phyloP scores from a whole-genome alignment of 2,113 vertebrate species.

The Pseudois nayaur region DNA sequence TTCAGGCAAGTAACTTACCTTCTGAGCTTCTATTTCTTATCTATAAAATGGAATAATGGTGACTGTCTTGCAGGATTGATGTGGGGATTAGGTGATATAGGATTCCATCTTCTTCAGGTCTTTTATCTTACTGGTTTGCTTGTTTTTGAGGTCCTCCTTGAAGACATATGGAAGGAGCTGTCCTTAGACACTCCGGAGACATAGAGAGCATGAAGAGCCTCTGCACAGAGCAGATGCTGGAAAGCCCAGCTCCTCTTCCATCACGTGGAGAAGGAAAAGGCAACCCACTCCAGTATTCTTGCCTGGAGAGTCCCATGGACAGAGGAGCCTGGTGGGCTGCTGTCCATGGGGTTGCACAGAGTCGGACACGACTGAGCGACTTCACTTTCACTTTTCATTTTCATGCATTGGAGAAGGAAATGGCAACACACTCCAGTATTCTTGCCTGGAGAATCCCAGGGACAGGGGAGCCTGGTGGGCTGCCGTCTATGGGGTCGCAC shows the following conservation, averaged over 20 bases:
- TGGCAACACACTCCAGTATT: background rate
- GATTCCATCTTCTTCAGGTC: background rate
- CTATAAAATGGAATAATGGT: background rate
- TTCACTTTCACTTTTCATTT: background rate
- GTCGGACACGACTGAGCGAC: fast-evolving
- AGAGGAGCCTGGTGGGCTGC: background rate
- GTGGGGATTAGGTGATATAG: background rate
- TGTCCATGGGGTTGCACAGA: background rate
- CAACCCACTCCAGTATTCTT: background rate
- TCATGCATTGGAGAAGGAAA: background rate
- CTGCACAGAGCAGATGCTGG: background rate
- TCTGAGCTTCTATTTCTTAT: background rate
- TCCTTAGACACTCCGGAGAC: background rate
- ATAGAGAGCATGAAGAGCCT: background rate
- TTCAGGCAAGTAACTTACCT: background rate
- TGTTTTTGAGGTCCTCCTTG: background rate
- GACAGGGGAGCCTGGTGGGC: background rate
- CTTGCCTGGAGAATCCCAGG: background rate
- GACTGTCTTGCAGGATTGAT: background rate
- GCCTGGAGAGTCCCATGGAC: background rate
- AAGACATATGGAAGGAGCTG: background rate
- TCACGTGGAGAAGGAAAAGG: background rate
- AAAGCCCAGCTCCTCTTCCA: background rate
- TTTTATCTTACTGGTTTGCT: background rate
- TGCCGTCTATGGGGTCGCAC: no score